phyloP scores from a whole-genome alignment of 2,888 invertebrate species.

The Xanthorhoe spadicearia region DNA sequence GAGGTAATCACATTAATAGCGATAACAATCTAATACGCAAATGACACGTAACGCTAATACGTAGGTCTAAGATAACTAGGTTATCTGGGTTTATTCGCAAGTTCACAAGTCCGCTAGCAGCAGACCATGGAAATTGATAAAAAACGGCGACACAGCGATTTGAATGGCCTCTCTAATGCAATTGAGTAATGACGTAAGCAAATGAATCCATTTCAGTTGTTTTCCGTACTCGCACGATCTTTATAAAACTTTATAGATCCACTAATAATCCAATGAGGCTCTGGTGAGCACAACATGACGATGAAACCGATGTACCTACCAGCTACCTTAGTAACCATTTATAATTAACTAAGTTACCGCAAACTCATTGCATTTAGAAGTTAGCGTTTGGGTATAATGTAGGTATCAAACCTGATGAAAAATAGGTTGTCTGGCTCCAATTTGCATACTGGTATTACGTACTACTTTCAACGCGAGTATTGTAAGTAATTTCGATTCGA shows the following conservation, averaged over 20 bases:
- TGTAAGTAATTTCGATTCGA: neutral
- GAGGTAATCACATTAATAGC: neutral
- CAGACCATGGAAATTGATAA: constrained; percentile 44
- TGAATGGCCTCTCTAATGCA: constrained; percentile 67
- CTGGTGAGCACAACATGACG: neutral
- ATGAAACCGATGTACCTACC: neutral
- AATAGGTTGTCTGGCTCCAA: neutral
- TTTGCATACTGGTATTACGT: neutral
- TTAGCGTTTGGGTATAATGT: neutral
- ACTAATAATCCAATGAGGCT: neutral
- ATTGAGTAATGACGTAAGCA: constrained; percentile 62
- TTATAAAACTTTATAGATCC: neutral
- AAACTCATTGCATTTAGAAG: no score
- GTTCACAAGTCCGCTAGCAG: constrained; percentile 27
- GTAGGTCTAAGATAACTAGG: constrained; percentile 34
- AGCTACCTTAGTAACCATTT: neutral
- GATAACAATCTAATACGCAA: constrained; percentile 26
- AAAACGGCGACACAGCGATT: constrained; percentile 52
- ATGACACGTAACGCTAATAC: constrained; percentile 13
- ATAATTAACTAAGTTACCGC: neutral
- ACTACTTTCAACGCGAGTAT: neutral
- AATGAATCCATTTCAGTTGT: constrained; percentile 56
- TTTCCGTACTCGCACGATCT: constrained; percentile 16
- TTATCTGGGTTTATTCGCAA: constrained; percentile 35
- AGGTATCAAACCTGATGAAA: neutral